phyloP scores from a whole-genome alignment of 2,888 invertebrate genomes.

The Aspidiotus rigidus region DNA sequence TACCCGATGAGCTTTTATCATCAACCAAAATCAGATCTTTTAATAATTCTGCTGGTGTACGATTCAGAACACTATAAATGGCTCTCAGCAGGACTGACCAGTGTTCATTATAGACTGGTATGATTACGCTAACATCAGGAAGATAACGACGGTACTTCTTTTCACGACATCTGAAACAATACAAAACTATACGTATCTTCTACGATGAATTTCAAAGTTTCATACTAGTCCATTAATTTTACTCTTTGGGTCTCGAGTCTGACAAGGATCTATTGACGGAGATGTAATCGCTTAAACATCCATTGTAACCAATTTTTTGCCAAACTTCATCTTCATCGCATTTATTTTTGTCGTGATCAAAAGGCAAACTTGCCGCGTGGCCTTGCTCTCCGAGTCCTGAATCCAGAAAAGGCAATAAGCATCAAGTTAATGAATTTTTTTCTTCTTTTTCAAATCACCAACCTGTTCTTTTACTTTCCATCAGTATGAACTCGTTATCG shows the following conservation, averaged over 20 bases:
- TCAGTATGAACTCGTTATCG: conserved; percentile 55
- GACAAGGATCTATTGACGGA: conserved; percentile 73
- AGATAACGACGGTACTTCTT: conserved; percentile 60
- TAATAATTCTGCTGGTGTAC: conserved; percentile 68
- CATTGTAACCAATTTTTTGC: conserved; percentile 87
- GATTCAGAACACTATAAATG: conserved; percentile 66
- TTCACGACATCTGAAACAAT: conserved; percentile 51
- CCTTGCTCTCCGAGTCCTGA: conserved; percentile 66
- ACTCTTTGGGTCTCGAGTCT: conserved; percentile 59
- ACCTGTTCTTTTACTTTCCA: conserved; percentile 55
- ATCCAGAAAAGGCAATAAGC: conserved; percentile 36
- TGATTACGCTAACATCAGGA: conserved; percentile 76
- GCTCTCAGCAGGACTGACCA: conserved; percentile 75
- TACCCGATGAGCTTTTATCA: conserved; percentile 68
- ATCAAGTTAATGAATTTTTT: conserved; percentile 13
- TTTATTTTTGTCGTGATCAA: conserved; percentile 49
- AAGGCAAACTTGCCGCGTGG: conserved; percentile 52
- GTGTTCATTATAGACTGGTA: conserved; percentile 91
- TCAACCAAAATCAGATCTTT: conserved; percentile 84
- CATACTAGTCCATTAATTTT: conserved; percentile 36
- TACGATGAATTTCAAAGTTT: no score
- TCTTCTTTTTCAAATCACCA: conserved; percentile 28
- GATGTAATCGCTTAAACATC: conserved; percentile 79
- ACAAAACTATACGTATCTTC: not conserved
- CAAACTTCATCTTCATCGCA: conserved; percentile 62